phyloP scores from a whole-genome alignment of 2,888 invertebrate genomes.

The Tupiocoris notatus region DNA sequence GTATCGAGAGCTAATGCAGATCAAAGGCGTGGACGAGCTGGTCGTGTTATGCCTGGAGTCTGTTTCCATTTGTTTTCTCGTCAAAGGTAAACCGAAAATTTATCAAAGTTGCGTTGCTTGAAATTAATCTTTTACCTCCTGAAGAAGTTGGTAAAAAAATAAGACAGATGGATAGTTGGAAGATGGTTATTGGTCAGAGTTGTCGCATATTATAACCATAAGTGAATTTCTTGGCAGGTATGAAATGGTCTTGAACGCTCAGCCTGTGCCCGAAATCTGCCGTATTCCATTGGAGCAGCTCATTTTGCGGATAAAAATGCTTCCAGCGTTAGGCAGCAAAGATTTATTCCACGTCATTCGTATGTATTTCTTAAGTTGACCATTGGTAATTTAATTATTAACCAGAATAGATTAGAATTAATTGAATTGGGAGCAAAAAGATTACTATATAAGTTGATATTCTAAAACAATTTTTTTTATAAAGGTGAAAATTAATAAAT shows the following conservation, averaged over 20 bases:
- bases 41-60: conserved; percentile 84
- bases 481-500: too few relatives aligned
- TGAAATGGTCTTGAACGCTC: conserved; percentile 63
- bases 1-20: conserved; percentile 86
- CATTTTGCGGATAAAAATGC: conserved; percentile 70
- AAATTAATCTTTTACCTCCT: too few relatives aligned
- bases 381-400: too few relatives aligned
- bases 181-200: too few relatives aligned
- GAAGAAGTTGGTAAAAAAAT: too few relatives aligned
- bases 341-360: conserved; percentile 60
- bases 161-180: too few relatives aligned
- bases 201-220: too few relatives aligned
- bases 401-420: neutral
- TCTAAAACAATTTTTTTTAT: neutral
- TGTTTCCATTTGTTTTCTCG: conserved; percentile 83
- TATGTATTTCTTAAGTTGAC: conserved; percentile 52
- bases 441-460: conserved; percentile 7
- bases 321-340: conserved; percentile 58
- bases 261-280: conserved; percentile 86
- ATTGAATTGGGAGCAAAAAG: neutral
- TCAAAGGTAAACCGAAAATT: conserved; percentile 58
- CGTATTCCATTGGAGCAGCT: conserved; percentile 83
- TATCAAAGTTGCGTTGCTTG: too few relatives aligned
- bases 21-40: conserved; percentile 87
- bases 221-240: too few relatives aligned